Evolutionary conservation across 1,140 invertebrate species (phyloP), one percentile per base, ranked within the genome.

Genomic region (Antheraea mylitta): DNA sequence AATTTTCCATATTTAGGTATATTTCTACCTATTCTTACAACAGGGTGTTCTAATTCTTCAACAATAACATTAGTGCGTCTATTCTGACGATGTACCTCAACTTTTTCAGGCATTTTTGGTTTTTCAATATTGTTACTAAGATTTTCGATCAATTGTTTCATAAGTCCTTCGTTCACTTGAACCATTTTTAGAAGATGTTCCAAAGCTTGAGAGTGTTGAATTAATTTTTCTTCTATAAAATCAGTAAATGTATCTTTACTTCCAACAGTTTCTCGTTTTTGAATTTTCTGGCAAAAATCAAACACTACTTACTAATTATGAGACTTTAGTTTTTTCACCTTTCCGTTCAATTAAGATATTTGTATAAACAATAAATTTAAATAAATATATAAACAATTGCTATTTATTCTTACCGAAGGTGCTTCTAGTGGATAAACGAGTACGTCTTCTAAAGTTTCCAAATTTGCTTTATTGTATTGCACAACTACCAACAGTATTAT

Each of bases 161-260:
- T 79, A 0, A 81, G 19, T 7, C 82, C 77, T 58, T 76, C 77
- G 59, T 77, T 83, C 2, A 64, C 60, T 61, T 80, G 64, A 13
- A 77, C 68, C n/a, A 77, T 61, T 72, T 80, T 78, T 8, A 86
- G 18, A 18, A 89, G 64, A 66, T 86, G 72, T 62, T 86, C 82
- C 65, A 89, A 69, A 0, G 85, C 85, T 75, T 87, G 79, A n/a
- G 75, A 78, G 58, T 88, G 84, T 58, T 85, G 75, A 42, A 81
- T 75, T 37, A 88, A 67, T 65, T 85, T 85, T 0, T 89, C 82
- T 76, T 86, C 87, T 42, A 87, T 73, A 69, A 87, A 88, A 1
- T 80, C 30, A 48, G 22, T 78, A 64, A 45, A 53, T 68, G 67
- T 68, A 66, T 68, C 69, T 61, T 30, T 53, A 53, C 45, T 8